Percentiles rank a stretch among this genome's conserved stretches.
phyloP scores from a whole-genome alignment of 2,113 vertebrate genomes.

The Labrus mixtus region DNA sequence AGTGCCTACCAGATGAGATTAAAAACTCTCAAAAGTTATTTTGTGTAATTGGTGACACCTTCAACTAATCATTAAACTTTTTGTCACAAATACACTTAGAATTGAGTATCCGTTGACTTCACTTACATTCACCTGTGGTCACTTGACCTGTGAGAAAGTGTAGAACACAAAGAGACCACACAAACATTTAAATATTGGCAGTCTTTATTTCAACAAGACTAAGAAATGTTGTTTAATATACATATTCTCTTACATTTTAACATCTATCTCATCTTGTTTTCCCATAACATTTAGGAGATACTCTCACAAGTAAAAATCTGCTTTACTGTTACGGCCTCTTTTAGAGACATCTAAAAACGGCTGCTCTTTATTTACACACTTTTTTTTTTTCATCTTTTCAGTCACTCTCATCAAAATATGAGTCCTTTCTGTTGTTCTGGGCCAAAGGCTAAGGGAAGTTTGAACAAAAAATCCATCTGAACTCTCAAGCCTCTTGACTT shows the following conservation, averaged over 20 bases:
- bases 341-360: conserved; percentile 84
- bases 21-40: not conserved
- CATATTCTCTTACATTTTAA: conserved; percentile 86
- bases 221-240: conserved; percentile 87
- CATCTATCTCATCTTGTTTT: conserved; percentile 81
- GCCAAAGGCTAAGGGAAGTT: conserved; percentile 61
- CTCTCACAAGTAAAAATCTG: conserved; percentile 83
- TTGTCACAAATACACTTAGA: not conserved
- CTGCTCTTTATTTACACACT: conserved; percentile 83
- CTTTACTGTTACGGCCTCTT: conserved; percentile 83
- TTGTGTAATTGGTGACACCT: not conserved
- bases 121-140: not conserved
- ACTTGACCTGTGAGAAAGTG: not conserved
- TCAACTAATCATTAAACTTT: not conserved
- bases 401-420: conserved; percentile 68
- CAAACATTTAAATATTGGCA: conserved; percentile 84
- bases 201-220: conserved; percentile 89
- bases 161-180: conserved; percentile 49
- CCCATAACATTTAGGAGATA: conserved; percentile 81
- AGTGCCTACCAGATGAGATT: not conserved
- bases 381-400: conserved; percentile 48
- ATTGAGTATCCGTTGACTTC: not conserved
- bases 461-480: conserved; percentile 38
- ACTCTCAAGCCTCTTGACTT: conserved; percentile 55
- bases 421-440: conserved; percentile 70